Base-by-base conservation (phyloP, 2,888 invertebrate species). In the Sylvicola cinctus region DNA sequence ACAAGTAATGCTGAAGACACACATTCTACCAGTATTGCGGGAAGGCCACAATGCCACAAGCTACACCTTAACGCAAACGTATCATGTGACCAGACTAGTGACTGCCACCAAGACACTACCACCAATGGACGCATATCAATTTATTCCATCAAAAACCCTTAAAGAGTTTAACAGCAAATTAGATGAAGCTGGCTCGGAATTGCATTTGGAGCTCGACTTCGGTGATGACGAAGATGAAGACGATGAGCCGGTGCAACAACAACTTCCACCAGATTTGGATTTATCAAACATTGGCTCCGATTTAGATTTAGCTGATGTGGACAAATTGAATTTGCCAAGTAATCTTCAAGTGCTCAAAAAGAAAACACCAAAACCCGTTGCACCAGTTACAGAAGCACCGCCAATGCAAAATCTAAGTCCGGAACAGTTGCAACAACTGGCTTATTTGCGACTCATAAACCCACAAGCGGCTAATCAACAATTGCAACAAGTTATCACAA, bases 31-130 rank as follows among this genome's bases (percentile, higher is more conserved):
- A 0, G 72, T 88, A 2, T 66, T 87, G 27, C 68, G 70, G 40
- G 73, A 72, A 38, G 70, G 69, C 12, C 72, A 72, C 38, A 70
- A 81, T 43, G 81, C 84, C 0, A 72, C 69, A 33, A 74, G 70
- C 39, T 60, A 83, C 44, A 88, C 90, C 1, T 65, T 90, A 32
- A 77, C 87, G 3, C 90, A 90, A 60, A 87, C 88, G 0, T 90
- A 87, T 56, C 70, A 80, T 48, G 66, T 88, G 15, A 84, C 87
- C 1, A 67, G 87, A 49, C 60, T 87, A 36, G 85, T 90, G 10
- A 85, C 85, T 1, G 87, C 88, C 0, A 85, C 83, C 2, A 88
- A 88, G 52, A 90, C 88, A 0, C 54, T 87, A 31, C 87, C 85
- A 5, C 85, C 87, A 1, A 73, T 80, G 68, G 83, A 84, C 50